Evolutionary conservation across 2,888 invertebrate species (phyloP).

Genomic region (Hipparchia sbordonii): DNA sequence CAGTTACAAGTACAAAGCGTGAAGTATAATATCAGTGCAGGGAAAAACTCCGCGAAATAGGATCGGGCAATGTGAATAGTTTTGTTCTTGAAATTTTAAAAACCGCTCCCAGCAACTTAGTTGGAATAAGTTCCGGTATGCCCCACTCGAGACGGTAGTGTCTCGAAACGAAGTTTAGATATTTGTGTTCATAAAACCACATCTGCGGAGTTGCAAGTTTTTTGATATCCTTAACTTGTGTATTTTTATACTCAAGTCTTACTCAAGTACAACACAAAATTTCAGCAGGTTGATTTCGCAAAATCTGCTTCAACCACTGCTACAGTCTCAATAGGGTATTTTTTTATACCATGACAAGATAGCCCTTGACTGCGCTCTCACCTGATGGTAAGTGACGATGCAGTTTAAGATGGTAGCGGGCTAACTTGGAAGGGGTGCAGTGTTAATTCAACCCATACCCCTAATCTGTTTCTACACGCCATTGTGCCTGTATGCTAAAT

Average conservation of each 20-base stretch:
- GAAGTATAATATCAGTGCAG: neutral
- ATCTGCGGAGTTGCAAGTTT: slow-evolving; percentile 10
- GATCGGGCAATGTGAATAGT: neutral
- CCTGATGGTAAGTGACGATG: too few species aligned
- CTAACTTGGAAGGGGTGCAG: too few species aligned
- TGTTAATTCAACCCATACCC: too few species aligned
- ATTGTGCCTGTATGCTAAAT: too few species aligned
- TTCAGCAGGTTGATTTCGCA: too few species aligned
- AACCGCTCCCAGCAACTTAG: slow-evolving; percentile 2
- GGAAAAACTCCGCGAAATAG: neutral
- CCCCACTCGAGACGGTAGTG: slow-evolving; percentile 2
- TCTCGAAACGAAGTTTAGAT: slow-evolving; percentile 17
- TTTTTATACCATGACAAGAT: too few species aligned
- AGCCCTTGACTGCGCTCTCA: too few species aligned
- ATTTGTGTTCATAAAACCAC: slow-evolving; percentile 21
- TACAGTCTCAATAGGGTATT: too few species aligned
- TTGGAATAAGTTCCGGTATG: slow-evolving; percentile 2
- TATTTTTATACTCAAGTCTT: neutral
- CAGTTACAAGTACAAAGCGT: neutral
- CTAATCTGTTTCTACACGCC: too few species aligned
- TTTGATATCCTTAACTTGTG: neutral
- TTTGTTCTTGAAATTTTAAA: slow-evolving; percentile 15
- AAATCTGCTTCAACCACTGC: too few species aligned
- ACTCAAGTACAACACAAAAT: too few species aligned
- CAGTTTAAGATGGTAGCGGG: too few species aligned